A percentile compares a stretch with the other conserved stretches of the same genome.
phyloP scores from a whole-genome alignment of 92 coral and sea anemone species.

The Paramuricea clavata region DNA sequence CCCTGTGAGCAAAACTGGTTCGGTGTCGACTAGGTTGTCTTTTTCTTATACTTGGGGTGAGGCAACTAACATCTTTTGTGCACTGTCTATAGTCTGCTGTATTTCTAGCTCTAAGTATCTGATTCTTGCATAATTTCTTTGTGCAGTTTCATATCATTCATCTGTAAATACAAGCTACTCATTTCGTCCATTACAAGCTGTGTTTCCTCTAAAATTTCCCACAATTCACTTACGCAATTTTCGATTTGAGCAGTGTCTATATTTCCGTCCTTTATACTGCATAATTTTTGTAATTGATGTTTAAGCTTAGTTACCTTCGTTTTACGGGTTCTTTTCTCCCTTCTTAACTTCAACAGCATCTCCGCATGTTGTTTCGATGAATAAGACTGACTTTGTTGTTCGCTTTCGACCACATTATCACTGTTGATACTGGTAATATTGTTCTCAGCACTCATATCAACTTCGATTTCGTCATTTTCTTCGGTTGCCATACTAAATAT shows the following conservation, averaged over 20 bases:
- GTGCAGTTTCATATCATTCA: conserved; percentile 2
- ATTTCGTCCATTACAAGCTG: neutral
- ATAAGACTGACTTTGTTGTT: neutral
- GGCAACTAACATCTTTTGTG: neutral
- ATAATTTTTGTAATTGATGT: neutral
- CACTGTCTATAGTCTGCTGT: neutral
- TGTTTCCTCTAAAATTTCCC: neutral
- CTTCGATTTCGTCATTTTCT: neutral
- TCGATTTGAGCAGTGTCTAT: neutral
- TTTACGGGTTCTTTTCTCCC: neutral
- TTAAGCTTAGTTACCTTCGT: neutral
- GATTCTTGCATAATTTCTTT: conserved; percentile 27
- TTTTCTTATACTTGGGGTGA: neutral
- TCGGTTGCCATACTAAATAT: neutral
- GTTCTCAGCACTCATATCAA: no score
- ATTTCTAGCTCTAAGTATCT: neutral
- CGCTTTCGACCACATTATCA: neutral
- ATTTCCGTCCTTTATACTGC: neutral
- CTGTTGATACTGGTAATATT: neutral
- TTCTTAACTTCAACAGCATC: neutral
- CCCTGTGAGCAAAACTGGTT: neutral
- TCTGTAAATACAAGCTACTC: conserved; percentile 14
- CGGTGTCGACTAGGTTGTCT: neutral
- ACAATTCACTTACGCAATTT: neutral
- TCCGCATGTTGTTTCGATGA: neutral